These are phyloP conservation scores for Clarias macrocephalus DNA, from an alignment of 2,113 vertebrate species.

Conservation along the genomic window DNA sequence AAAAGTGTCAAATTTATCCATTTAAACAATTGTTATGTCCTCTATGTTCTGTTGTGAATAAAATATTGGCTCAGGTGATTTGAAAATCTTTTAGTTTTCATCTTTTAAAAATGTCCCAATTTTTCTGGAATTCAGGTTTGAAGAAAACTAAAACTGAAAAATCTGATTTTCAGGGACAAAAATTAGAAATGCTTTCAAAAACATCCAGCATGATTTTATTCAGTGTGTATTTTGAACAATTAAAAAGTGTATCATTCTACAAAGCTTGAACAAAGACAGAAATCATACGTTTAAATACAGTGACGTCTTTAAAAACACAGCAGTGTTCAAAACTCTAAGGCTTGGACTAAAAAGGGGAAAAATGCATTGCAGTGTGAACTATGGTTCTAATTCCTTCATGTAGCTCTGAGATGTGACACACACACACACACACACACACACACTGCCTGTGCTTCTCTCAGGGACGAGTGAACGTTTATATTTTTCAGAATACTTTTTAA, in stretches of 20 bases:
- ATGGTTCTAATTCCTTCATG: constrained; percentile 49
- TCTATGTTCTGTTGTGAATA: no score
- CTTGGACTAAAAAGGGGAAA: constrained; percentile 29
- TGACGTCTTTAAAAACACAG: constrained; percentile 55
- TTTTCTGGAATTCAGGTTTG: no score
- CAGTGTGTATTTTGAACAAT: constrained; percentile 35
- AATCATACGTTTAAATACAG: constrained; percentile 44
- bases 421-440: constrained; percentile 24
- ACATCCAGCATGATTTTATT: neutral
- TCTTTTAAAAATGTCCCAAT: no score
- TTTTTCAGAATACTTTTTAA: no score
- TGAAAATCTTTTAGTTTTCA: no score
- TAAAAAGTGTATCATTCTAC: constrained; percentile 39
- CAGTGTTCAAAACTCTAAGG: constrained; percentile 53
- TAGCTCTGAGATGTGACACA: constrained; percentile 47
- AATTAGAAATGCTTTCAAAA: neutral
- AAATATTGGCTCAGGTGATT: no score
- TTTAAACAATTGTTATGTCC: no score
- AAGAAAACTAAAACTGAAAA: constrained; percentile 33
- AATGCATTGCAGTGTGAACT: constrained; percentile 51
- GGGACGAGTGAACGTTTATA: constrained; percentile 45
- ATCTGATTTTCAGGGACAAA: constrained; percentile 37
- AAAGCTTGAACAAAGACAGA: constrained; percentile 36
- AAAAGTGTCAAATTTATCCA: no score
- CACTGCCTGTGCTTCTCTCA: constrained; percentile 70